Conservation (phyloP, 2,113 vertebrate species). For the Ivindomyrus marchei region DNA sequence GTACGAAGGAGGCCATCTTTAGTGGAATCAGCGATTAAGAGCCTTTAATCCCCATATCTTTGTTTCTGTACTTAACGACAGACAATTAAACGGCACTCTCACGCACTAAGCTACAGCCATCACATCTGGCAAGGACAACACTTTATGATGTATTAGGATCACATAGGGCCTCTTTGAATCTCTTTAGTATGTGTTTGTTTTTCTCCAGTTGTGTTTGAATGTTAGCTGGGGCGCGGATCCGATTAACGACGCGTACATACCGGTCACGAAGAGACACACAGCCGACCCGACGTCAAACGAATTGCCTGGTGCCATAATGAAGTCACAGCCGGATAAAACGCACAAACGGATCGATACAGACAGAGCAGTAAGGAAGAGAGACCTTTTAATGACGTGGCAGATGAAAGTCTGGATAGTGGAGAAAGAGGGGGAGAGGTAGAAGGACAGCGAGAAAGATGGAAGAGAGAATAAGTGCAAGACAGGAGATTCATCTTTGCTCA, state of each 20-base stretch:
- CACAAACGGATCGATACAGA: constrained; percentile 20
- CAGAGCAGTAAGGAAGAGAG: neutral
- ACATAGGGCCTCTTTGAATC: neutral
- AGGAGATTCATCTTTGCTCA: neutral
- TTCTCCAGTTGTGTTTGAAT: neutral
- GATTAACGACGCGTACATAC: constrained; percentile 29
- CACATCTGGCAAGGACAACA: constrained; percentile 9
- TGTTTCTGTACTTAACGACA: constrained; percentile 18
- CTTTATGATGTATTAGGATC: neutral
- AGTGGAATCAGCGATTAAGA: neutral
- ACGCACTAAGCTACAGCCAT: neutral
- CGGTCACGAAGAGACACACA: neutral
- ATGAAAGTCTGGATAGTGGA: constrained; percentile 4
- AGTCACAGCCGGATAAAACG: constrained; percentile 11
- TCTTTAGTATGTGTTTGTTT: constrained; percentile 3
- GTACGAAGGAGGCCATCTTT: constrained; percentile 10
- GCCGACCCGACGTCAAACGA: constrained; percentile 26
- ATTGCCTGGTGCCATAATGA: constrained; percentile 34
- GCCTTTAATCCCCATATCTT: neutral
- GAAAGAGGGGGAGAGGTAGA: neutral
- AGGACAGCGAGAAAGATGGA: neutral
- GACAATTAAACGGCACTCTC: constrained; percentile 8
- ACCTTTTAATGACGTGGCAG: neutral
- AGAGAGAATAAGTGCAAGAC: neutral
- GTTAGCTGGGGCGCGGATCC: neutral